Evolutionary conservation across 1,140 invertebrate genomes (phyloP).

Genomic region (Tribolium madens): DNA sequence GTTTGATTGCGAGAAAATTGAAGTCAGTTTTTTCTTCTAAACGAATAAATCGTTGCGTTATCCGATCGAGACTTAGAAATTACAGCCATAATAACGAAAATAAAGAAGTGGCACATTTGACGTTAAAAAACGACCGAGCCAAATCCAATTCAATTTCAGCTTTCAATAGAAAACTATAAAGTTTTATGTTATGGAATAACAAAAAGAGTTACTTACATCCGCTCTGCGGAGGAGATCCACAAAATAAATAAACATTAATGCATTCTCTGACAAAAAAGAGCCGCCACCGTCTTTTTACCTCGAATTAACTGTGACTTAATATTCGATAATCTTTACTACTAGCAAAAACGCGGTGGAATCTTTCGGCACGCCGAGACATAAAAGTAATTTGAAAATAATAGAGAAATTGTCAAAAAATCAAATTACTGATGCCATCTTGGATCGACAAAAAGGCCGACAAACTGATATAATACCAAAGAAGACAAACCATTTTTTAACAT

Average conservation of each 20-base stretch:
- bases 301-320: conserved; percentile 37
- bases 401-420: conserved; percentile 36
- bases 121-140: conserved; percentile 22
- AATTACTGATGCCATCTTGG: conserved; percentile 26
- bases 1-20: conserved; percentile 24
- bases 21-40: conserved; percentile 14
- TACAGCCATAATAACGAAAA: conserved; percentile 18
- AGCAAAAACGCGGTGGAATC: conserved; percentile 13
- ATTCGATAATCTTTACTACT: conserved; percentile 26
- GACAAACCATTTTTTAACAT: conserved; percentile 9
- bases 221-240: conserved; percentile 21
- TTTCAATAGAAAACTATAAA: conserved; percentile 34
- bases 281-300: conserved; percentile 10
- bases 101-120: conserved; percentile 22
- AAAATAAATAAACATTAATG: conserved; percentile 38
- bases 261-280: conserved; percentile 30
- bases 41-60: conserved; percentile 24
- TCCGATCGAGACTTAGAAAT: conserved; percentile 22
- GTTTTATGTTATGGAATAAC: conserved; percentile 7
- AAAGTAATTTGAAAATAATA: conserved; percentile 33
- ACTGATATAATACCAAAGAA: conserved; percentile 13
- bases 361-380: conserved; percentile 30
- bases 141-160: conserved; percentile 32
- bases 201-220: conserved; percentile 25
- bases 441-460: conserved; percentile 20